These are phyloP conservation scores for Heloderma charlesbogerti DNA, from an alignment of 2,113 vertebrate genomes.

Conservation along the genomic window DNA sequence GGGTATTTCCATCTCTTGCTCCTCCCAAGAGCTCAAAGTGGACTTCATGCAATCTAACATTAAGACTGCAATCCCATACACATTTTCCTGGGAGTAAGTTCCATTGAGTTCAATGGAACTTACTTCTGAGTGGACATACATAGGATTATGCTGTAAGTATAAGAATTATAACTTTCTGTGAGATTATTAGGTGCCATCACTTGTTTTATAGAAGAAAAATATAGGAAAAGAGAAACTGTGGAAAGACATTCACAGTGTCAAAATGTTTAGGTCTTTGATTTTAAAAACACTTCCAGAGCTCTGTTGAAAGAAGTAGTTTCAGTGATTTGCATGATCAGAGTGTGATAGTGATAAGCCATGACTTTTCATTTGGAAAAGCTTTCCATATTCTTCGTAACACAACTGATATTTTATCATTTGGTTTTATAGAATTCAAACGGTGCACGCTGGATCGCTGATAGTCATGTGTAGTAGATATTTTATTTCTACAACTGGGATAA, in stretches of 20 bases:
- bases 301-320: background rate
- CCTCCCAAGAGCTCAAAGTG: background rate
- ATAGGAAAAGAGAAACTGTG: background rate
- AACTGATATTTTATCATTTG: background rate
- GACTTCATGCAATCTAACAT: background rate
- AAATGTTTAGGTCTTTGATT: background rate
- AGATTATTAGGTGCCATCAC: background rate
- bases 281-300: background rate
- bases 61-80: background rate
- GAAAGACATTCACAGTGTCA: background rate
- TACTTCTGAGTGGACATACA: background rate
- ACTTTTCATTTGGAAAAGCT: background rate
- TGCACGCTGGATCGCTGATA: background rate
- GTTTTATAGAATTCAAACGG: background rate
- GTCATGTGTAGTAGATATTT: background rate
- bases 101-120: background rate
- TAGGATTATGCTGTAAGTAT: background rate
- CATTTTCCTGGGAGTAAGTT: background rate
- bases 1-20: background rate
- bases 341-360: background rate
- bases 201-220: background rate
- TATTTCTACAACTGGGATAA: background rate
- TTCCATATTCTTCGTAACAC: background rate
- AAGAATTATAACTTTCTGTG: background rate
- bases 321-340: background rate